These are phyloP conservation scores for Acrobasis consociella DNA, from an alignment of 2,888 invertebrate genomes.

Conservation along the genomic window DNA sequence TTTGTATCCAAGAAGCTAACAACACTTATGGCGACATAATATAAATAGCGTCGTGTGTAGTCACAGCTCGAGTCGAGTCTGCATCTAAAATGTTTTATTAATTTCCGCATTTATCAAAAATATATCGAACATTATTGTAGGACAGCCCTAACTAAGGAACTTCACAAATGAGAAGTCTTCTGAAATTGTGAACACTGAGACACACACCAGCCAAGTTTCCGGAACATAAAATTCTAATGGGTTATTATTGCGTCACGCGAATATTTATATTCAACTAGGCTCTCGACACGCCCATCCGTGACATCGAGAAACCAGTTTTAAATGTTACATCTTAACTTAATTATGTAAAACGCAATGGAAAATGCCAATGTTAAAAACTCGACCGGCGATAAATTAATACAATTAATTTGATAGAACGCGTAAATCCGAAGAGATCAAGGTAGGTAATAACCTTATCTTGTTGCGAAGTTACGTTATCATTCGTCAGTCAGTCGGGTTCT, in stretches of 20 bases:
- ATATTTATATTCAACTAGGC: conserved; percentile 40
- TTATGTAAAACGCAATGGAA: conserved; percentile 30
- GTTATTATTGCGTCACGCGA: conserved; percentile 40
- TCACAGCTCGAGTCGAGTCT: too few relatives aligned
- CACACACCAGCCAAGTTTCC: conserved; percentile 33
- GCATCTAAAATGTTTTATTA: neutral
- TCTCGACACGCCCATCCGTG: conserved; percentile 45
- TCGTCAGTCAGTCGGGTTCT: conserved; percentile 58
- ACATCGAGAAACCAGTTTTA: conserved; percentile 26
- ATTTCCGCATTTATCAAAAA: neutral
- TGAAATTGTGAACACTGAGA: neutral
- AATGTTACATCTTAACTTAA: conserved; percentile 22
- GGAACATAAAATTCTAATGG: conserved; percentile 40
- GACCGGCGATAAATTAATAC: conserved; percentile 33
- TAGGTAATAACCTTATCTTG: conserved; percentile 59
- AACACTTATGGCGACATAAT: neutral
- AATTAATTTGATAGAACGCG: conserved; percentile 32
- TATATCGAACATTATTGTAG: neutral
- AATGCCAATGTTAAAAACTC: conserved; percentile 31
- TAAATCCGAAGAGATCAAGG: conserved; percentile 50
- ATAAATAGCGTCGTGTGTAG: too few relatives aligned
- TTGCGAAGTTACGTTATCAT: conserved; percentile 65
- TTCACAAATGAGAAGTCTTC: neutral
- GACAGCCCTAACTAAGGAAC: conserved; percentile 1
- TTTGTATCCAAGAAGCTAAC: neutral